Evolutionary conservation across 2,888 invertebrate genomes (phyloP).

Genomic region (Chrysotoxum bicinctum): DNA sequence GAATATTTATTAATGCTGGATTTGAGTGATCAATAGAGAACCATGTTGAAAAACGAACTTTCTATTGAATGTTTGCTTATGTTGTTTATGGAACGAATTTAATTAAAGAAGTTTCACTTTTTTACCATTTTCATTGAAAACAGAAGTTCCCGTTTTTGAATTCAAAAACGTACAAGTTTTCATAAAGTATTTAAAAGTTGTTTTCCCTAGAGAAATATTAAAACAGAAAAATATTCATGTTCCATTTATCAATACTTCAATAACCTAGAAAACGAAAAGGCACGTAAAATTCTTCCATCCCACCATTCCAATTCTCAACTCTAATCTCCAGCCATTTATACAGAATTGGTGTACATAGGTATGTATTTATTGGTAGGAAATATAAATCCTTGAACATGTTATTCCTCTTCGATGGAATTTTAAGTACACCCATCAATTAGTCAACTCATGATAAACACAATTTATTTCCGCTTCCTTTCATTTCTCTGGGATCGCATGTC

Average conservation of each 20-base stretch:
- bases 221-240: neutral
- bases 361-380: neutral
- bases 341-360: neutral
- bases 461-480: conserved; percentile 2
- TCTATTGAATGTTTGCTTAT: no score
- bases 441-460: conserved; percentile 29
- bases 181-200: neutral
- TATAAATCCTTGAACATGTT: conserved; percentile 32
- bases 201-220: neutral
- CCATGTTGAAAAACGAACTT: no score
- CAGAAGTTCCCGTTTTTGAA: no score
- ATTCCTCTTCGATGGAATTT: conserved; percentile 18
- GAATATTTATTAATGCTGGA: no score
- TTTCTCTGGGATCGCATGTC: neutral
- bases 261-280: neutral
- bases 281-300: neutral
- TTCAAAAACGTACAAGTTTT: no score
- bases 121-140: no score
- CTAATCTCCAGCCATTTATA: neutral
- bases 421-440: conserved; percentile 36
- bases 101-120: no score
- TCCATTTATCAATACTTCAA: neutral
- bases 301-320: neutral
- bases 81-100: no score
- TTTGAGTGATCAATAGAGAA: no score